phyloP scores from a whole-genome alignment of 1,140 invertebrate species.

The Tetragonula clypearis region DNA sequence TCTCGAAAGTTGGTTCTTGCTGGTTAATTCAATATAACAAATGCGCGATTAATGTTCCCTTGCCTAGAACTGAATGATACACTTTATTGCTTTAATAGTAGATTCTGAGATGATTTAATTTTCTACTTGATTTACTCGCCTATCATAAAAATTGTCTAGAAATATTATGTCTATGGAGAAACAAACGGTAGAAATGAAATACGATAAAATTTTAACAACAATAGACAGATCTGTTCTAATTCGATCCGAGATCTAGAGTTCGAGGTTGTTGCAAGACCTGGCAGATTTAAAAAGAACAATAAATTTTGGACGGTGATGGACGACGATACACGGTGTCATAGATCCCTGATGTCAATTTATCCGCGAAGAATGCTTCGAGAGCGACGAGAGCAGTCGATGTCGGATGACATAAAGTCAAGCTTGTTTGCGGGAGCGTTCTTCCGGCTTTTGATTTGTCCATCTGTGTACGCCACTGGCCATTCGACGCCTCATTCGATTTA shows the following conservation, averaged over 20 bases:
- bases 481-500: conserved; percentile 14
- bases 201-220: no score
- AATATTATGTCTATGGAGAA: no score
- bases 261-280: neutral
- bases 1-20: no score
- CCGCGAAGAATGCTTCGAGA: neutral
- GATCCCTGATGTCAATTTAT: neutral
- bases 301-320: neutral
- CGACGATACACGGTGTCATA: neutral
- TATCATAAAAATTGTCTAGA: no score
- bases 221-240: no score
- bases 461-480: neutral
- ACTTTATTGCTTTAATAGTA: no score
- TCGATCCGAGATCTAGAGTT: neutral
- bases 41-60: no score
- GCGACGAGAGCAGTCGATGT: neutral
- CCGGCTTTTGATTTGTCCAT: conserved; percentile 4
- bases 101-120: no score
- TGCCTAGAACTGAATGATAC: no score
- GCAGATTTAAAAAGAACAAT: neutral
- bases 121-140: no score
- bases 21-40: no score
- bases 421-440: neutral
- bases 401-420: conserved; percentile 18
- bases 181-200: no score